Conservation (phyloP, 2,113 vertebrate genomes). For the Acrocephalus kingi region DNA sequence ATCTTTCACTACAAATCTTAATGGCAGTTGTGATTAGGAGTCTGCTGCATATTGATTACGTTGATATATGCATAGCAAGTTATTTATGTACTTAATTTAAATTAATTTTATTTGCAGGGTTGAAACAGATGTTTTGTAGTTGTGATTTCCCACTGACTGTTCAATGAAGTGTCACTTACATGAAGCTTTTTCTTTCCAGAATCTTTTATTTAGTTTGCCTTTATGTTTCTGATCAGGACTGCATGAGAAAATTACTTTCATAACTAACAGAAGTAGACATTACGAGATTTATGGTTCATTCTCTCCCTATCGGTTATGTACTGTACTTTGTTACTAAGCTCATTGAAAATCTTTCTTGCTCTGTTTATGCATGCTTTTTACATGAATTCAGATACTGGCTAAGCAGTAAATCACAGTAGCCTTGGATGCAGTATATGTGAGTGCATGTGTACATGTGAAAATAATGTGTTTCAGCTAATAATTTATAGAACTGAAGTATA, state of each 20-base stretch:
- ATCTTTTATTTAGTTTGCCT: neutral
- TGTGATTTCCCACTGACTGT: neutral
- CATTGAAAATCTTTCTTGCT: neutral
- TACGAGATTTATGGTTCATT: neutral
- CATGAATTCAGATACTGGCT: neutral
- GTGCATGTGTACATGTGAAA: neutral
- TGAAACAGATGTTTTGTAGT: constrained; percentile 5
- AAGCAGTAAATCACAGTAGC: neutral
- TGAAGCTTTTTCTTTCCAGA: neutral
- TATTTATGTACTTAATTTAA: constrained; percentile 45
- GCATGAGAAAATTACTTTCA: neutral
- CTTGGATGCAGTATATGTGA: accelerated
- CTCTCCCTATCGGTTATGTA: neutral
- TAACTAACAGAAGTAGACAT: neutral
- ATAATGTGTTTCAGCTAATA: neutral
- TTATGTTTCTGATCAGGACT: neutral
- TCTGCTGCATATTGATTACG: constrained; percentile 14
- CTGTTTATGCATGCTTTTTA: neutral
- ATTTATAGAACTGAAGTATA: neutral
- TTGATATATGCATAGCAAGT: constrained; percentile 10
- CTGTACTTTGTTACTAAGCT: neutral
- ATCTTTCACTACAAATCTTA: constrained; percentile 3
- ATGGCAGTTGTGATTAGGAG: constrained; percentile 17
- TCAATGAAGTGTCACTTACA: neutral
- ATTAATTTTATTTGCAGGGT: constrained; percentile 28